Percentiles rank a stretch among this genome's conserved stretches.
Conservation (phyloP, 2,113 vertebrate species). For the Leptodactylus fuscus region DNA sequence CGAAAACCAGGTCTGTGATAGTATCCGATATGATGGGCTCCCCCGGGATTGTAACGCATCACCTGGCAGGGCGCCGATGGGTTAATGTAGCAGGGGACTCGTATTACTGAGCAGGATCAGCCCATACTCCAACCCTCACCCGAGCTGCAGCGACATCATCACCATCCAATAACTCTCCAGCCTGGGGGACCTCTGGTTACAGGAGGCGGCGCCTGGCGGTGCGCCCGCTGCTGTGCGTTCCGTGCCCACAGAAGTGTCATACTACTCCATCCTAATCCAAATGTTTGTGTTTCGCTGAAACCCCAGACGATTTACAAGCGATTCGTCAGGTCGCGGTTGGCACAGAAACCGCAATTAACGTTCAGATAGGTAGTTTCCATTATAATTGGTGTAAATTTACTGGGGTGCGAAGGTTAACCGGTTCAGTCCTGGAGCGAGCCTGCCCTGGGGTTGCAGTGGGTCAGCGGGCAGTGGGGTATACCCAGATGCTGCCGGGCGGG, state of each 20-base stretch:
- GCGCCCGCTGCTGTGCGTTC: not conserved
- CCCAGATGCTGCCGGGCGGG: not conserved
- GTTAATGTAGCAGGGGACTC: no score
- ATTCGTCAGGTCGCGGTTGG: not conserved
- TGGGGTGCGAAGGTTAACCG: not conserved
- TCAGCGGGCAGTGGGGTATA: not conserved
- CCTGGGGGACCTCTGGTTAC: not conserved
- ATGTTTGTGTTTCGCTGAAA: slow-evolving; percentile 23
- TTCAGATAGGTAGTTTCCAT: not conserved
- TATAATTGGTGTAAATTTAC: not conserved
- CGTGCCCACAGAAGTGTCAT: not conserved
- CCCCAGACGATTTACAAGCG: not conserved
- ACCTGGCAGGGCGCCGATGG: no score
- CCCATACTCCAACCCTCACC: not conserved
- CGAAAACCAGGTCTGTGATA: no score
- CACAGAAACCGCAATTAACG: not conserved
- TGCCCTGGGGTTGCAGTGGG: not conserved
- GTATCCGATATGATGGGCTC: no score
- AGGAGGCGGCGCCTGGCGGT: not conserved
- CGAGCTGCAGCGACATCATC: not conserved
- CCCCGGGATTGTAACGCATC: no score
- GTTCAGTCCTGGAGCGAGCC: not conserved
- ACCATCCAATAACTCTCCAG: not conserved
- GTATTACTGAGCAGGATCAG: not conserved
- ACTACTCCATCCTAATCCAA: not conserved